Base-by-base conservation (phyloP, 2,888 invertebrate genomes). In the Scaptomyza polygonia region DNA sequence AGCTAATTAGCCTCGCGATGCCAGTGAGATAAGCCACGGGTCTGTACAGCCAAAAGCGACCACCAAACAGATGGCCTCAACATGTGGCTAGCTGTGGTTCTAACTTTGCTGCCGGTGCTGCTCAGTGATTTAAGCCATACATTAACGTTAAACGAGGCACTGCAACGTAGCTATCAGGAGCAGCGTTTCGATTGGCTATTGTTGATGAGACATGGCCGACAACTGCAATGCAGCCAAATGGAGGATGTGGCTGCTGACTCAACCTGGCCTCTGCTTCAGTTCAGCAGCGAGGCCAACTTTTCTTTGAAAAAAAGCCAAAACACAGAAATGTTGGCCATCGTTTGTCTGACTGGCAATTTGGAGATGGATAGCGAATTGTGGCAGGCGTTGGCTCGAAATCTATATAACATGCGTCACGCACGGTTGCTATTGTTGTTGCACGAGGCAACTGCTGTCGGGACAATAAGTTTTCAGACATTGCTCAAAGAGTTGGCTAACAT, bases 361-460 rank as follows among this genome's bases (percentile, higher is more conserved):
- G 11, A 34, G 1, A 30, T 47, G 48, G 62, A 86, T 40, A 5
- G 21, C 39, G 57, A 71, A 14, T 16, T 76, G 34, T 86, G 81
- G 79, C 63, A 65, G 29, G 54, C 73, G 0, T 44, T 82, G 53
- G 79, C 73, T 9, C 29, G 11, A 14, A 76, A 67, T 64, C 62
- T 87, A 3, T 12, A 55, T 12, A 76, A 86, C 39, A 86, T 83
- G 79, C 65, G 86, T 0, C 68, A 81, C 8, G 54, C 65, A 7
- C 48, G 85, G 1, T 16, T 82, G 11, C 14, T 78, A 4, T 5
- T 77, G n/a, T 7, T 73, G 42, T 12, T 63, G 55, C 73, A 62
- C 18, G 16, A 34, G 7, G n/a, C 45, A 29, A 12, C 34, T 11
- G 21, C 5, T 2, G 7, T 25, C 34, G 18, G 14, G 11, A 14